These are phyloP conservation scores for Polietes domitor DNA, from an alignment of 2,888 invertebrate genomes.

Conservation along the genomic window DNA sequence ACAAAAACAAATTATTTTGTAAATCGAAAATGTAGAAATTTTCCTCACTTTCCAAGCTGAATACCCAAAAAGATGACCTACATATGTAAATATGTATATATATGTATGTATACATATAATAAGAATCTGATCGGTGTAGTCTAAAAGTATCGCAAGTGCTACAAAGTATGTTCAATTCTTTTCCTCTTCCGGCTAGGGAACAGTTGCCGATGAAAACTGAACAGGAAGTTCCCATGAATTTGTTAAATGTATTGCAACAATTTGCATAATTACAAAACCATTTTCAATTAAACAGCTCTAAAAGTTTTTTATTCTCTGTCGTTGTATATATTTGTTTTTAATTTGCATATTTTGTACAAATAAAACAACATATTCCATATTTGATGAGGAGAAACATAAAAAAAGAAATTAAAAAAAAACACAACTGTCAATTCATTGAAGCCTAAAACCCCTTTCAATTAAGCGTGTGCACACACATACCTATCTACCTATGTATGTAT, in stretches of 20 bases:
- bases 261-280: neutral
- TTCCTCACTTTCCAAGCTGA: too few species aligned
- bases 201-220: neutral
- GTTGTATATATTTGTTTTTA: constrained; percentile 8
- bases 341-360: constrained; percentile 32
- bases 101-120: too few species aligned
- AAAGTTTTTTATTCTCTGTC: neutral
- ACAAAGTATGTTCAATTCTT: too few species aligned
- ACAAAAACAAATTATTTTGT: too few species aligned
- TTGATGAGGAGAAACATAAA: neutral
- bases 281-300: constrained; percentile 3
- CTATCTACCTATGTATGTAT: neutral
- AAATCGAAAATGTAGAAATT: too few species aligned
- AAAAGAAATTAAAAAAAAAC: neutral
- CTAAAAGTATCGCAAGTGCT: too few species aligned
- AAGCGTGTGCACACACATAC: neutral
- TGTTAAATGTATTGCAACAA: neutral
- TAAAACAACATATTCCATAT: constrained; percentile 17
- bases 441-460: constrained; percentile 18
- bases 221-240: neutral
- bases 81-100: too few species aligned
- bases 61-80: too few species aligned
- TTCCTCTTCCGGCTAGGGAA: constrained; percentile 3
- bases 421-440: constrained; percentile 18
- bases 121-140: too few species aligned